A percentile compares a stretch with the other conserved stretches of the same genome.
Conservation (phyloP, 2,797 vertebrate species). For the Clarias platycephalus region DNA sequence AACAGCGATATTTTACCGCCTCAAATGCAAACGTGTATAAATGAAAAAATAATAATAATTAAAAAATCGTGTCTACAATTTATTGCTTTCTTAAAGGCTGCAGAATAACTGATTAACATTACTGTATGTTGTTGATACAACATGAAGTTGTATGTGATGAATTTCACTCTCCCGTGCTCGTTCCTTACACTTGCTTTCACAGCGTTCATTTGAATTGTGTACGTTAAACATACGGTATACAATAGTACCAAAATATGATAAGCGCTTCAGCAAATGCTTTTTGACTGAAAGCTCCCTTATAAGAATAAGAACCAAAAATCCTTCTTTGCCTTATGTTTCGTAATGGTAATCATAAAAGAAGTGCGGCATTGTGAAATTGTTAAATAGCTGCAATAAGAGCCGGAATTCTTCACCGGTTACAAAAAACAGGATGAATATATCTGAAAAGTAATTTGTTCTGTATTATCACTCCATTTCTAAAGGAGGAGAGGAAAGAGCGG, state of each 20-base stretch:
- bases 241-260: neutral
- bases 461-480: slow-evolving; percentile 8
- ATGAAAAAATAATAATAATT: too few relatives aligned
- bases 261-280: neutral
- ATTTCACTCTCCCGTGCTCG: neutral
- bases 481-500: neutral
- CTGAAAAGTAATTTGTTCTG: neutral
- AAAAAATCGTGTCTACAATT: too few relatives aligned
- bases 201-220: neutral
- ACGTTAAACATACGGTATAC: neutral
- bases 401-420: neutral
- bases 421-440: neutral
- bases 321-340: neutral
- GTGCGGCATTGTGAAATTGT: neutral
- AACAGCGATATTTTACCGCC: too few relatives aligned
- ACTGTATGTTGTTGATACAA: neutral
- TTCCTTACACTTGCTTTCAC: neutral
- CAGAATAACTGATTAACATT: neutral
- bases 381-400: neutral
- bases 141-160: too few relatives aligned
- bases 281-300: neutral
- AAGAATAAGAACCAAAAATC: neutral
- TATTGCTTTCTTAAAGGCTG: neutral
- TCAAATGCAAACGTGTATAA: too few relatives aligned
- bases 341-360: neutral